These are phyloP conservation scores for Ganaspis brasiliensis DNA, from an alignment of 2,888 invertebrate genomes.

Conservation along the genomic window DNA sequence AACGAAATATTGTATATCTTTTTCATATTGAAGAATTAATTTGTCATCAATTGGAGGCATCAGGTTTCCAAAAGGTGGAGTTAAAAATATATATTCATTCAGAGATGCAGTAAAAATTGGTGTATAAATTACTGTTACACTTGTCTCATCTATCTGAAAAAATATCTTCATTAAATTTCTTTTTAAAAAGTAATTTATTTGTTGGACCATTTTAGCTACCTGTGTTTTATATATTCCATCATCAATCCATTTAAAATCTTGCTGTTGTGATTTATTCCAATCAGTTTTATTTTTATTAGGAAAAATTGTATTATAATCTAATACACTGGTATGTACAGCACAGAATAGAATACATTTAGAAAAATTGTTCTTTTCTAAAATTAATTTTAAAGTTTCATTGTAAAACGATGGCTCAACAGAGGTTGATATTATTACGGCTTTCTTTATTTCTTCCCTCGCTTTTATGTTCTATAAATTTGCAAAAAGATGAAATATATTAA, in stretches of 20 bases:
- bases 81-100: slow-evolving; percentile 84
- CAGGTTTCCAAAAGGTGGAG: slow-evolving; percentile 83
- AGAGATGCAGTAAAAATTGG: slow-evolving; percentile 84
- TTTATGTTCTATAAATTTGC: slow-evolving; percentile 75
- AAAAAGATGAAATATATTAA: not conserved
- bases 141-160: slow-evolving; percentile 82
- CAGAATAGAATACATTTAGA: slow-evolving; percentile 85
- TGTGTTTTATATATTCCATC: slow-evolving; percentile 61
- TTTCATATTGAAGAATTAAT: slow-evolving; percentile 65
- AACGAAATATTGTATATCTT: slow-evolving; percentile 70
- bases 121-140: slow-evolving; percentile 84
- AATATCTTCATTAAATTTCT: slow-evolving; percentile 49
- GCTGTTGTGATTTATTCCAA: slow-evolving; percentile 80
- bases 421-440: slow-evolving; percentile 83
- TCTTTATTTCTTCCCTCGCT: slow-evolving; percentile 77
- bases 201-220: slow-evolving; percentile 61
- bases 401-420: slow-evolving; percentile 83
- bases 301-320: slow-evolving; percentile 81
- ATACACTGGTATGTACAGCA: slow-evolving; percentile 82
- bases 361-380: slow-evolving; percentile 84
- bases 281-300: slow-evolving; percentile 72
- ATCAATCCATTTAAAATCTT: slow-evolving; percentile 82
- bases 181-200: slow-evolving; percentile 44
- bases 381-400: slow-evolving; percentile 83
- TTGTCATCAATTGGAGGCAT: slow-evolving; percentile 82